A percentile compares a stretch with the other conserved stretches of the same genome.
These are phyloP conservation scores for Meloidogyne chitwoodi DNA, from an alignment of 1,140 invertebrate genomes.

Conservation along the genomic window DNA sequence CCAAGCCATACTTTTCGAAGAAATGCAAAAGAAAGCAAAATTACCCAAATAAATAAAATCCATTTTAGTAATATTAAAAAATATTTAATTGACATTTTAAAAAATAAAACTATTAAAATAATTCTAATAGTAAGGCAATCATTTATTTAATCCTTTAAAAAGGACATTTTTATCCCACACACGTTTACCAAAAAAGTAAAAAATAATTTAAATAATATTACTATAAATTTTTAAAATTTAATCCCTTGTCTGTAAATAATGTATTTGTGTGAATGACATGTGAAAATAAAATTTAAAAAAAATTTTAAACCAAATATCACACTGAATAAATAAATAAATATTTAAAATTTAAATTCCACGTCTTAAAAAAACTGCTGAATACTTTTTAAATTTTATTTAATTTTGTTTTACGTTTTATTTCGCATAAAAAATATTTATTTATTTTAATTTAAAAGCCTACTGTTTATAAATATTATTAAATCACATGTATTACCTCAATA, in stretches of 20 bases:
- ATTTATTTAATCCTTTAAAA: too few relatives aligned
- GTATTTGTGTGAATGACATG: background rate
- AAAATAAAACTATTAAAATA: too few relatives aligned
- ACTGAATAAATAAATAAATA: background rate
- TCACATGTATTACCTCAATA: background rate
- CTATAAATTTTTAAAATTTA: background rate
- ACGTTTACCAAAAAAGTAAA: background rate
- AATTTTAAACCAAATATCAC: background rate
- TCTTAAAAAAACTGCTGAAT: background rate
- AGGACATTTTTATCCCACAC: too few relatives aligned
- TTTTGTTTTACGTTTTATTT: background rate
- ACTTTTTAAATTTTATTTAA: background rate
- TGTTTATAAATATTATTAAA: background rate
- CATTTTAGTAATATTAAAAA: background rate
- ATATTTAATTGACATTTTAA: too few relatives aligned
- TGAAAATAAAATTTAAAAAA: background rate
- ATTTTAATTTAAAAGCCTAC: background rate
- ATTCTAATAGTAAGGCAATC: too few relatives aligned
- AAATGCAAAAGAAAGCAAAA: background rate
- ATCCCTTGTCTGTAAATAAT: background rate
- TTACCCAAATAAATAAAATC: background rate
- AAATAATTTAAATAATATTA: background rate
- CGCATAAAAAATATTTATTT: background rate
- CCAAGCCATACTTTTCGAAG: background rate
- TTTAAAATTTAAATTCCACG: background rate